These are phyloP conservation scores for Scaptodrosophila lebanonensis DNA, from an alignment of 1,140 invertebrate genomes.

Conservation along the genomic window DNA sequence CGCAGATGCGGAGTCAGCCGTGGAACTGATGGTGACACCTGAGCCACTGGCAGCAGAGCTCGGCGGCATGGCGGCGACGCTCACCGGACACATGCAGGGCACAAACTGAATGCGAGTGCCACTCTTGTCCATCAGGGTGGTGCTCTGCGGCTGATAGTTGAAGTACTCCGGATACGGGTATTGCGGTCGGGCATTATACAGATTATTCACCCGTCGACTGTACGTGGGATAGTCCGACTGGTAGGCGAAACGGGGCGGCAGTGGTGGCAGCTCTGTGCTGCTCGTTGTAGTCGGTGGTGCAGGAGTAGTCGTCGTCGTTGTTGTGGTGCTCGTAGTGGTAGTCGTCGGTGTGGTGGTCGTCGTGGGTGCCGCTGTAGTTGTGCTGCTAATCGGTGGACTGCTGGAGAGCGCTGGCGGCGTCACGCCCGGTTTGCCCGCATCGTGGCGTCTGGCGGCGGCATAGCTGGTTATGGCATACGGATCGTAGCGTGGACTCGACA, in stretches of 20 bases:
- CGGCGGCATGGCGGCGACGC: slow-evolving; percentile 33
- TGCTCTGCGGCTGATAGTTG: slow-evolving; percentile 51
- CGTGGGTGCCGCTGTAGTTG: slow-evolving; percentile 16
- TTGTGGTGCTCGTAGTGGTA: slow-evolving; percentile 47
- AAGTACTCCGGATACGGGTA: slow-evolving; percentile 76
- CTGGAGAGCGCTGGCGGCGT: slow-evolving; percentile 31
- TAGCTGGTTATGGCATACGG: slow-evolving; percentile 59
- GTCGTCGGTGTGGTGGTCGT: slow-evolving; percentile 40
- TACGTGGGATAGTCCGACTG: slow-evolving; percentile 54
- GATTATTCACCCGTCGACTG: slow-evolving; percentile 57
- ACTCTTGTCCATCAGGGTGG: slow-evolving; percentile 18
- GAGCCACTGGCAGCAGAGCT: slow-evolving; percentile 4
- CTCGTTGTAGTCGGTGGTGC: slow-evolving; percentile 26
- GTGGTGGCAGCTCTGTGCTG: not conserved
- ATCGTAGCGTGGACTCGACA: slow-evolving; percentile 43
- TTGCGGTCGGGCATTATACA: slow-evolving; percentile 58
- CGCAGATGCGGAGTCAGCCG: not conserved
- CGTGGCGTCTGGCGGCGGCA: slow-evolving; percentile 52
- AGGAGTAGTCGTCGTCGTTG: slow-evolving; percentile 37
- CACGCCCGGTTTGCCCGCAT: slow-evolving; percentile 29
- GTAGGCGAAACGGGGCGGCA: not conserved
- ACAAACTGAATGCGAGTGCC: slow-evolving; percentile 62
- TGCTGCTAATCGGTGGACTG: slow-evolving; percentile 9
- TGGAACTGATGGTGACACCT: slow-evolving; percentile 10
- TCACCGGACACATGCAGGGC: slow-evolving; percentile 73